Percentiles rank a stretch among this genome's conserved stretches.
Conservation (phyloP, 53 echinoderm and acorn worm species). For the Luidia sarsii region DNA sequence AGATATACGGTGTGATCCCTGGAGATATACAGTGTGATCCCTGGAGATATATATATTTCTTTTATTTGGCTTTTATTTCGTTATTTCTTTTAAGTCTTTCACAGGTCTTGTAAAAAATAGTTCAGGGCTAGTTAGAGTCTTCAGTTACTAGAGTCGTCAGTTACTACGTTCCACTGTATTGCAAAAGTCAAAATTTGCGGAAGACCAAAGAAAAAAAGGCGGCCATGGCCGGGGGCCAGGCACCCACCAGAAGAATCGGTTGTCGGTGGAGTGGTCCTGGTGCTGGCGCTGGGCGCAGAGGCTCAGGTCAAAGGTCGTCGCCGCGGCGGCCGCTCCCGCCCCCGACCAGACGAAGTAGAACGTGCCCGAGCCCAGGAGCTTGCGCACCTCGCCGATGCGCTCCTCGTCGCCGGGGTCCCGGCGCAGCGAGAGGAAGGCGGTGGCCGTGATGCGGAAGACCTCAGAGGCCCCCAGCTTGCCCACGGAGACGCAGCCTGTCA, state of each 20-base stretch:
- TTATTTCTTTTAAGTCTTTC: no score
- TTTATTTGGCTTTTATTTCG: no score
- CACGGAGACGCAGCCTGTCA: constrained; percentile 85
- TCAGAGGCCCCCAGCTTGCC: constrained; percentile 88
- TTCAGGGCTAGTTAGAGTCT: not conserved
- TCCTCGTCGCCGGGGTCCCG: constrained; percentile 84
- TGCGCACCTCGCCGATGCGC: constrained; percentile 79
- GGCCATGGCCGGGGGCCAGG: no score
- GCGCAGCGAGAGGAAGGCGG: constrained; percentile 83
- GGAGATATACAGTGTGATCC: no score
- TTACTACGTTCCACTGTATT: no score
- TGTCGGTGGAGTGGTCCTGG: constrained; percentile 89
- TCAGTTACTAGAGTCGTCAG: no score
- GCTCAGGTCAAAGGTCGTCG: constrained; percentile 95
- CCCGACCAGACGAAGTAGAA: constrained; percentile 95
- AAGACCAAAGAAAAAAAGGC: no score
- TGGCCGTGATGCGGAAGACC: constrained; percentile 88
- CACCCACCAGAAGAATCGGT: constrained; percentile 93
- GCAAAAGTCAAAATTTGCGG: no score
- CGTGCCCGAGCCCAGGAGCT: constrained; percentile 95
- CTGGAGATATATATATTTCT: no score
- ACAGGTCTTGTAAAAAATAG: not conserved
- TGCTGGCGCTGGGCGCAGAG: constrained; percentile 90
- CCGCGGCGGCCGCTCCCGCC: constrained; percentile 3
- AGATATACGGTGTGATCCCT: no score